Conservation (phyloP, 2,888 invertebrate species). For the Rhagonycha lutea region DNA sequence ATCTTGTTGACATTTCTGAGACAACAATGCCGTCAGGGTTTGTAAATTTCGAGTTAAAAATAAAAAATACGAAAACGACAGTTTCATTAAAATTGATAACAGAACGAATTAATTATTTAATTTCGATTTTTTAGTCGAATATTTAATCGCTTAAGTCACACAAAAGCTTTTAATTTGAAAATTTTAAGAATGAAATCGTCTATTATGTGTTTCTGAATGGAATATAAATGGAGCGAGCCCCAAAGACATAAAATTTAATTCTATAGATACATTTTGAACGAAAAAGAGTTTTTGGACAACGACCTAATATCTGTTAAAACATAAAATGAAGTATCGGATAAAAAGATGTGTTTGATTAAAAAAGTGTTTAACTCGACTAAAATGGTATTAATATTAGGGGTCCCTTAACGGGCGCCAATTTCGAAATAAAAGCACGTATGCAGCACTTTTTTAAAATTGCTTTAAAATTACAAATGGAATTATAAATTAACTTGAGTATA, state of each 20-base stretch:
- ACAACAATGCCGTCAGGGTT: not conserved
- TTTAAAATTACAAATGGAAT: not conserved
- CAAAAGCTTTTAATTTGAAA: slow-evolving; percentile 34
- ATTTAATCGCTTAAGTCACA: slow-evolving; percentile 11
- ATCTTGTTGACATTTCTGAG: not conserved
- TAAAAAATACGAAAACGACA: not conserved
- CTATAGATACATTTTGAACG: slow-evolving; percentile 31
- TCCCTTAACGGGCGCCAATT: not conserved
- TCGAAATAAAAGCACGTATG: not conserved
- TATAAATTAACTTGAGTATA: not conserved
- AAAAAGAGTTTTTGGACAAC: slow-evolving; percentile 20
- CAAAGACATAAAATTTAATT: slow-evolving; percentile 50
- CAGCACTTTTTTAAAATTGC: not conserved
- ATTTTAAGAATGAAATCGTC: slow-evolving; percentile 38
- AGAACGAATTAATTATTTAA: not conserved
- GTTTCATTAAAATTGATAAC: not conserved
- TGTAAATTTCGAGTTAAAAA: not conserved
- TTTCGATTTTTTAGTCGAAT: not conserved
- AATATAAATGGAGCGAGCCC: slow-evolving; percentile 49
- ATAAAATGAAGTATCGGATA: slow-evolving; percentile 28
- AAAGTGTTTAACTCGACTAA: not conserved
- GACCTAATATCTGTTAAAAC: slow-evolving; percentile 43
- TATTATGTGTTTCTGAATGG: slow-evolving; percentile 41
- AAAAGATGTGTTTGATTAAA: not conserved
- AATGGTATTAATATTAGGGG: not conserved